Base-by-base conservation (phyloP, 2,797 vertebrate species). In the Periophthalmus magnuspinnatus region DNA sequence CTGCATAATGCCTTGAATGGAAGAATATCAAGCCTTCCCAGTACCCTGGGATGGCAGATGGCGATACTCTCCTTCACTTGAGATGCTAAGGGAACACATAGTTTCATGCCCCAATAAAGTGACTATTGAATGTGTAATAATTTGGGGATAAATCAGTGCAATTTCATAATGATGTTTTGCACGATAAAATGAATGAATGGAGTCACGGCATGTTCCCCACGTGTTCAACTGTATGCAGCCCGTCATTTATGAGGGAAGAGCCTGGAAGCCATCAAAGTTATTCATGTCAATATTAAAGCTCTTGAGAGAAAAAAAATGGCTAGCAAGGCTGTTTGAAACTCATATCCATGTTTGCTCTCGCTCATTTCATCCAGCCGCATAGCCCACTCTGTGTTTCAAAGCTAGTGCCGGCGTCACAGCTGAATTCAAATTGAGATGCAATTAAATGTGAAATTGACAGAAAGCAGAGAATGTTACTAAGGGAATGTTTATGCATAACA, bases 271-370 rank as follows among this genome's bases (percentile, higher is more conserved):
- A 88, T 86, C 78, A 81, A 74, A 82, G 72, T 81, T 78, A 85
- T 88, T 88, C 77, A 80, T 85, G 86, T 83, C 76, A 81, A 72
- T 85, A 74, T 84, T 83, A 77, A 84, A 80, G 81, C 80, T 81
- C 77, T 79, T 83, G 71, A 72, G 72, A 58, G 65, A 72, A 77
- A 69, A n/a, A 70, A 80, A 86, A 74, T 79, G 33, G 63, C 47
- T 57, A 86, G 69, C 64, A 68, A 74, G 70, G 81, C 80, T 85
- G 81, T 79, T 88, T 87, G 82, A 81, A 88, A 84, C 80, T 75
- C 68, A 80, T 85, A 89, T 87, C 66, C 79, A 81, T 88, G 87
- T 88, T 92, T 91, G 87, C 85, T 86, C 87, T 79, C 82, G 72
- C 80, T 85, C 74, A 84, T 87, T 89, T 83, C 65, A 79, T 86